Conservation (phyloP, 1,140 invertebrate genomes). For the Drosophila triauraria region DNA sequence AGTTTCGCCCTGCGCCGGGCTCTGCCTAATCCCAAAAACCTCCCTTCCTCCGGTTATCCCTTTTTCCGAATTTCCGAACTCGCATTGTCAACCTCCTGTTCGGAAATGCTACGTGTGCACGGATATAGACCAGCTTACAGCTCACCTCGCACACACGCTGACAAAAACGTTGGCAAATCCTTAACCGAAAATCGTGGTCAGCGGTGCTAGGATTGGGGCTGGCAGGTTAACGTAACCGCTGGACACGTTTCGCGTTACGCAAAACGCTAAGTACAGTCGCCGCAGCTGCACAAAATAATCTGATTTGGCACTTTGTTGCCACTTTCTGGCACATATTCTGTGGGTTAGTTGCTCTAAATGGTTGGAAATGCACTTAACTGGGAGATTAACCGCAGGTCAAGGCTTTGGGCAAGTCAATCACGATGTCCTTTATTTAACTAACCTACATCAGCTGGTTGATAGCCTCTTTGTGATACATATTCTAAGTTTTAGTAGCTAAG, state of each 20-base stretch:
- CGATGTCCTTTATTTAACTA: no score
- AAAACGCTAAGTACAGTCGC: background rate
- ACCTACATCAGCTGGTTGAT: no score
- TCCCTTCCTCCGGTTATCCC: background rate
- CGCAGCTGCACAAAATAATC: constrained; percentile 1
- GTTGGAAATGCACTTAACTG: no score
- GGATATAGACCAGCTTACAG: background rate
- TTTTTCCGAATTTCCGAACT: constrained; percentile 5
- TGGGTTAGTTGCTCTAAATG: no score
- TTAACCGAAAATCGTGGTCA: constrained; percentile 9
- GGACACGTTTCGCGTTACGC: constrained; percentile 8
- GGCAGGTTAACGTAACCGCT: constrained; percentile 7
- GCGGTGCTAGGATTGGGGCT: background rate
- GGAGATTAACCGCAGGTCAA: no score
- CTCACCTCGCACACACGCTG: background rate
- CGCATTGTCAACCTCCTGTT: constrained; percentile 9
- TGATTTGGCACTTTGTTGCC: background rate
- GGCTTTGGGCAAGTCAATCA: no score
- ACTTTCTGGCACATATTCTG: no score
- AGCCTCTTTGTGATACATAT: no score
- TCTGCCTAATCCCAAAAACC: constrained; percentile 32
- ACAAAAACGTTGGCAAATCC: background rate
- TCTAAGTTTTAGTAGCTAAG: no score
- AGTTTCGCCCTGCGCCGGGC: constrained; percentile 39
- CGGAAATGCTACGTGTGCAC: background rate